Conservation (phyloP, 2,113 vertebrate species). For the Saimiri boliviensis region DNA sequence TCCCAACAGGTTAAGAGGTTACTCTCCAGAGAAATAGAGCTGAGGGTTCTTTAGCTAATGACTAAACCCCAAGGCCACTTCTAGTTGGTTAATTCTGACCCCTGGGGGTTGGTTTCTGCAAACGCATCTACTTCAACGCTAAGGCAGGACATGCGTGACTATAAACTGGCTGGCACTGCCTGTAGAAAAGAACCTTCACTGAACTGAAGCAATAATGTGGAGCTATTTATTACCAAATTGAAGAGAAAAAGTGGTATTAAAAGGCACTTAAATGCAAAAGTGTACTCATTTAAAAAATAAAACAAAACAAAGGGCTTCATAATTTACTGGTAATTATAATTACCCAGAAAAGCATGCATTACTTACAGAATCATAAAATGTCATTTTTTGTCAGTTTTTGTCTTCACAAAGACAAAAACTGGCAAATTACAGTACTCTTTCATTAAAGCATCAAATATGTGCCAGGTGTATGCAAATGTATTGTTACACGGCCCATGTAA, state of each 20-base stretch:
- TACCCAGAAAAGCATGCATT: constrained; percentile 29
- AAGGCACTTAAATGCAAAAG: neutral
- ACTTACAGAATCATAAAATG: constrained; percentile 1
- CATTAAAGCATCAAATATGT: neutral
- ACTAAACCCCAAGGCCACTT: neutral
- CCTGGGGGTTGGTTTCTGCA: constrained; percentile 49
- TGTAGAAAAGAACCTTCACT: neutral
- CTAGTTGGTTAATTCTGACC: constrained; percentile 63
- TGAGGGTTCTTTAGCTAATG: neutral
- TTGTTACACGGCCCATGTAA: neutral
- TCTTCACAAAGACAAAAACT: neutral
- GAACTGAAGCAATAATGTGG: neutral
- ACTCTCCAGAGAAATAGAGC: neutral
- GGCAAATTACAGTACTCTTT: neutral
- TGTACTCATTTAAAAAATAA: constrained; percentile 33
- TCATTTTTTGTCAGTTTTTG: neutral
- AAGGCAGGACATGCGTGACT: accelerated
- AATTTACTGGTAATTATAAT: constrained; percentile 23
- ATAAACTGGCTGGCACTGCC: too few species aligned
- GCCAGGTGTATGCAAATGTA: neutral
- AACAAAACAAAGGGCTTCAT: neutral
- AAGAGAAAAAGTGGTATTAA: neutral
- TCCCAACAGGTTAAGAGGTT: neutral
- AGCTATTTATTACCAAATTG: neutral
- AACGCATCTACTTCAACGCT: neutral